Conservation (phyloP, 2,888 invertebrate species). For the Ormia ochracea region DNA sequence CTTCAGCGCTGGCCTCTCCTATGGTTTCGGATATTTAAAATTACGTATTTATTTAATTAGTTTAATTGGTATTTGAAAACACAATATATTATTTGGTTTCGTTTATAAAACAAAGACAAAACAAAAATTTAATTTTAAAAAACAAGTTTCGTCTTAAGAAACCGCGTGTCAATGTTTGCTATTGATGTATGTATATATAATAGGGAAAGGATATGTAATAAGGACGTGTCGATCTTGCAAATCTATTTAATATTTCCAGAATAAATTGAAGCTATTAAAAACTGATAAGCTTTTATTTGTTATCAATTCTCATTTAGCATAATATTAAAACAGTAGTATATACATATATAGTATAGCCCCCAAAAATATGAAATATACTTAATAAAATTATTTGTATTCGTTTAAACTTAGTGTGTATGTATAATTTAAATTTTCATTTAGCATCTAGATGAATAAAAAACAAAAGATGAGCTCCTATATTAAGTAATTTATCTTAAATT, state of each 20-base stretch:
- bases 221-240: neutral
- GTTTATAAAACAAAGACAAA: no score
- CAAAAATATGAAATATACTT: constrained; percentile 44
- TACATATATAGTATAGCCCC: constrained; percentile 9
- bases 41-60: no score
- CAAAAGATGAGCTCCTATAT: neutral
- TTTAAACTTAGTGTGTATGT: constrained; percentile 43
- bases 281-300: constrained; percentile 45
- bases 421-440: constrained; percentile 33
- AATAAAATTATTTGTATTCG: constrained; percentile 43
- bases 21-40: no score
- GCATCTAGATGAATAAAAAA: constrained; percentile 35
- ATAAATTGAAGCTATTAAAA: neutral
- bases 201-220: no score
- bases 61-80: no score
- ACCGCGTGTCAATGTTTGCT: neutral
- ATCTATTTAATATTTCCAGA: neutral
- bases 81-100: no score
- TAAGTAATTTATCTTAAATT: constrained; percentile 27
- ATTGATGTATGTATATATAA: constrained; percentile 9
- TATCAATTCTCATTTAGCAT: constrained; percentile 21
- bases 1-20: no score
- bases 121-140: no score
- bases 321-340: neutral
- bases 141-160: neutral